A percentile compares a stretch with the other conserved stretches of the same genome.
These are phyloP conservation scores for Picathartes gymnocephalus DNA, from an alignment of 2,113 vertebrate species.

Conservation along the genomic window DNA sequence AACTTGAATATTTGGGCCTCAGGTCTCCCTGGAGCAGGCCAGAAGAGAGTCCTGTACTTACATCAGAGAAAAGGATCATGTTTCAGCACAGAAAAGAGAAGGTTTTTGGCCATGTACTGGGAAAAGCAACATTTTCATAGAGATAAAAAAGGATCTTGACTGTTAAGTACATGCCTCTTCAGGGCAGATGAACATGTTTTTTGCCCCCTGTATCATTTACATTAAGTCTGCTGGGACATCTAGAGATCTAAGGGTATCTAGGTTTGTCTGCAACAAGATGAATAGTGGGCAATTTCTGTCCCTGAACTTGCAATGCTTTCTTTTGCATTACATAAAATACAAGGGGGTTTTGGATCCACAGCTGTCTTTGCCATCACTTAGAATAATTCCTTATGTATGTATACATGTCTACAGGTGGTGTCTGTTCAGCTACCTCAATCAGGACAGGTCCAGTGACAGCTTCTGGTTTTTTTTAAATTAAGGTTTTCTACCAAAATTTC, in stretches of 20 bases:
- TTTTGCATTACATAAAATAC: not conserved
- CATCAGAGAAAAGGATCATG: not conserved
- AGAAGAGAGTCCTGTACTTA: not conserved
- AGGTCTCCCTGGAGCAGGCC: not conserved
- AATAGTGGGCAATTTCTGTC: not conserved
- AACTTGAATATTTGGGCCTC: not conserved
- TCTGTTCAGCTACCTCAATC: not conserved
- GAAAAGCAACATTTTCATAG: not conserved
- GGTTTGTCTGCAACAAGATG: not conserved
- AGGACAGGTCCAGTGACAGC: not conserved
- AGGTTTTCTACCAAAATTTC: not conserved
- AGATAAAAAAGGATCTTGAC: not conserved
- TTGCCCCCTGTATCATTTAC: not conserved
- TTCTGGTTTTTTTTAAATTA: not conserved
- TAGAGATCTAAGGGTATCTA: not conserved
- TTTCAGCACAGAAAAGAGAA: not conserved
- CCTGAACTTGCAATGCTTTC: not conserved
- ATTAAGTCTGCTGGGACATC: not conserved
- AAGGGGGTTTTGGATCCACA: not conserved
- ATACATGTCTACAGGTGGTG: accelerated
- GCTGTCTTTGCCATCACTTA: not conserved
- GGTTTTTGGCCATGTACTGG: not conserved
- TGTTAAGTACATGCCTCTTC: not conserved
- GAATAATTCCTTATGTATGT: not conserved
- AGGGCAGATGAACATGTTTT: not conserved